These are phyloP conservation scores for Corydoras maculifer DNA, from an alignment of 2,113 vertebrate species.

Conservation along the genomic window DNA sequence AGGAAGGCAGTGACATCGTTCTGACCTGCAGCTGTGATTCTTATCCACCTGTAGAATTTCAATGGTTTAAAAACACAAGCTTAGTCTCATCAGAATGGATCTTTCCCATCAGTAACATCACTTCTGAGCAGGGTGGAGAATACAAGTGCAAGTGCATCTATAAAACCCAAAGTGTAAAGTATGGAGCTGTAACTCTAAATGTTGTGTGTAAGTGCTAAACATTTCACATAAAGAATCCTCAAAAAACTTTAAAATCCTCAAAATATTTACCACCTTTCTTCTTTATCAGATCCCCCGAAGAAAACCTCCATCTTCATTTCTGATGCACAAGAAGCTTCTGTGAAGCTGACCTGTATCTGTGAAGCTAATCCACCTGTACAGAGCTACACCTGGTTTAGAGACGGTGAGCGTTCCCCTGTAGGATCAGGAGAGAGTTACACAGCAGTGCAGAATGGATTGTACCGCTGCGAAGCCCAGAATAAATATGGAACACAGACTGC, in stretches of 20 bases:
- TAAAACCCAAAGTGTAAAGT: neutral
- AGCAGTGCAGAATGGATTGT: slow-evolving; percentile 17
- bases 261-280: neutral
- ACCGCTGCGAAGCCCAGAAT: slow-evolving; percentile 37
- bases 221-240: neutral
- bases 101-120: neutral
- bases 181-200: neutral
- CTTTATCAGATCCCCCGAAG: neutral
- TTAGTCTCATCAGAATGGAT: neutral
- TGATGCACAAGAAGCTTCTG: neutral
- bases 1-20: neutral
- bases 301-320: neutral
- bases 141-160: slow-evolving; percentile 15
- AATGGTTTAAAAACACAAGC: neutral
- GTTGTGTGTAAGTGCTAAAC: slow-evolving; percentile 22
- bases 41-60: neutral
- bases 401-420: slow-evolving; percentile 3
- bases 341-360: slow-evolving; percentile 31
- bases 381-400: slow-evolving; percentile 20
- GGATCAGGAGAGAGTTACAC: slow-evolving; percentile 28
- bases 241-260: neutral
- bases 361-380: slow-evolving; percentile 28
- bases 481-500: slow-evolving; percentile 17
- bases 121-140: slow-evolving; percentile 14
- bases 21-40: slow-evolving; percentile 11